Evolutionary conservation across 2,113 vertebrate species (phyloP), one percentile per base, ranked within the genome.

Genomic region (Sinocyclocheilus grahami): DNA sequence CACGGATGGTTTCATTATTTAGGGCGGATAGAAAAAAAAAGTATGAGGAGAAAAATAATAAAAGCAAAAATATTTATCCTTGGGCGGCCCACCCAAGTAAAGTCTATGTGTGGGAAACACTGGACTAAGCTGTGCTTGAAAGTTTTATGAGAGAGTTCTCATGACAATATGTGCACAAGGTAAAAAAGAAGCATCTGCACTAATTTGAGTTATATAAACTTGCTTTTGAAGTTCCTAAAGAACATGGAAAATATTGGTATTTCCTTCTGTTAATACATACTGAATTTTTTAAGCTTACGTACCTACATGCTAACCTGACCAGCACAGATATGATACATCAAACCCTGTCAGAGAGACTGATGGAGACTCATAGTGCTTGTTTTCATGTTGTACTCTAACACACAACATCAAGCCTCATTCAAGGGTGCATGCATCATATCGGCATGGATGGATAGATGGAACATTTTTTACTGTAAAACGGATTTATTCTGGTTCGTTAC

Each of bases 401-500:
- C 30, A 20, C 2, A 16, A 16, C 11, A 12, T 67, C 12, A 67
- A 67, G 13, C 5, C 27, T 69, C 13, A 69, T 6, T 69, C 2
- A 67, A 30, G 24, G 4, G 24, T 67, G 24, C 30, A 71, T 71
- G 33, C 33, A 11, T 20, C 37, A 37, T 37, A 33, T 71, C 16
- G 5, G 1, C 20, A 3, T 71, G 30, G 12, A 20, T 71, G 20
- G 37, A 42, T 12, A 2, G 33, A 39, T 37, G 5, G n/a, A 69
- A 74, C 0, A 46, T 71, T 85, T 84, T 82, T 39, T 84, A 30
- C 60, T 48, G 69, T 87, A 46, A 88, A 85, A 88, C 82, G 84
- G 20, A 86, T 88, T 84, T 24, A 87, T 75, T 48, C 80, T 72
- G 78, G 51, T 85, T 85, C 13, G 58, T 87, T 71, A 84, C 86